A percentile compares a stretch with the other conserved stretches of the same genome.
Conservation (phyloP, 2,113 vertebrate genomes). For the Nicator chloris region DNA sequence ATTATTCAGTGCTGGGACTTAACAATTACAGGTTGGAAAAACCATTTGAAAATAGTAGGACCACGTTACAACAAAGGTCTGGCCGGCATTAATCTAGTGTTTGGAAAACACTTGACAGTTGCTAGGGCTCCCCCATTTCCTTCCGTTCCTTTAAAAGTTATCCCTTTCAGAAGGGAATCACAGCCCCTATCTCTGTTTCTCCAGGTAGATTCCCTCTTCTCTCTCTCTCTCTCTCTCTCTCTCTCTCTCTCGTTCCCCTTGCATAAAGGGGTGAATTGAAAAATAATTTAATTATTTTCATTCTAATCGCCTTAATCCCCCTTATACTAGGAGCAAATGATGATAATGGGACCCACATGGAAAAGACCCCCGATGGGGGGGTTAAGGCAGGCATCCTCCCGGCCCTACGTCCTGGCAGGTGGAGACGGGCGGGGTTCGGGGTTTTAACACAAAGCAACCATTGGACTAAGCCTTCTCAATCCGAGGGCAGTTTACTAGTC, state of each 20-base stretch:
- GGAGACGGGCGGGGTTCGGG: neutral
- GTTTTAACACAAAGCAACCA: neutral
- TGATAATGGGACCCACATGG: conserved; percentile 17
- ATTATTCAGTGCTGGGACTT: neutral
- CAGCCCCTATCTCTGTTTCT: neutral
- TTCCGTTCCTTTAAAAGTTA: neutral
- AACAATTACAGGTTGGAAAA: conserved; percentile 57
- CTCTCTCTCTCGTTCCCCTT: neutral
- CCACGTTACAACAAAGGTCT: conserved; percentile 49
- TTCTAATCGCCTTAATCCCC: conserved; percentile 28
- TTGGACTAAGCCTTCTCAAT: accelerated
- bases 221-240: too few relatives aligned
- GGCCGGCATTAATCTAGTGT: conserved; percentile 64
- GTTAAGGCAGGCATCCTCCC: neutral
- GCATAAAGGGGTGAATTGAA: neutral
- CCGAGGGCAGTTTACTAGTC: accelerated
- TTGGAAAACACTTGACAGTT: conserved; percentile 70
- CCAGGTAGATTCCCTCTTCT: neutral
- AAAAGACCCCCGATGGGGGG: neutral
- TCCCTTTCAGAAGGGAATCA: neutral
- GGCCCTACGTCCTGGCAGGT: neutral
- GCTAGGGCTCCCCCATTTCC: neutral
- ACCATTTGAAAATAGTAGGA: conserved; percentile 47
- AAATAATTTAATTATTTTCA: conserved; percentile 23
- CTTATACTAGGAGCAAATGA: neutral